phyloP scores from a whole-genome alignment of 1,140 invertebrate species.

The Hycleus cichorii region DNA sequence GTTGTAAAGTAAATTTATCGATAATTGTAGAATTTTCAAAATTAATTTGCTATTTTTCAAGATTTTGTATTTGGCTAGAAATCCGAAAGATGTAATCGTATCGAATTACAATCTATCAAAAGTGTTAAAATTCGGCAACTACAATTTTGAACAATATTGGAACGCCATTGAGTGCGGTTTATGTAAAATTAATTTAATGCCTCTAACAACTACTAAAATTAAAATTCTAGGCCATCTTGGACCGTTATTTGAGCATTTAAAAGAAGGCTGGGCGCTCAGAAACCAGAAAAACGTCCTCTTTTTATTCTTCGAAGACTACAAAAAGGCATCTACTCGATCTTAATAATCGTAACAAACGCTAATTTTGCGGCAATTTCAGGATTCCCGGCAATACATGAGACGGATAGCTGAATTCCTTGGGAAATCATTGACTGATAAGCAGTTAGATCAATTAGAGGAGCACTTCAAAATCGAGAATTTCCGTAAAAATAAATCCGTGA shows the following conservation, averaged over 20 bases:
- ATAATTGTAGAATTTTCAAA: slow-evolving; percentile 22
- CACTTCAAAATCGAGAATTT: slow-evolving; percentile 69
- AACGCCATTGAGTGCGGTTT: too few species aligned
- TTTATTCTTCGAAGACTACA: slow-evolving; percentile 71
- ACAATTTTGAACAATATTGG: background rate
- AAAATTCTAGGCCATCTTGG: background rate
- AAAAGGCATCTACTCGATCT: background rate
- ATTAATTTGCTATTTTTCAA: slow-evolving; percentile 33
- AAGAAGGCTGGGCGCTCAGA: slow-evolving; percentile 58
- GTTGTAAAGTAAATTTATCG: slow-evolving; percentile 45
- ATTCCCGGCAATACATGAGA: slow-evolving; percentile 32
- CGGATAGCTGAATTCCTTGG: slow-evolving; percentile 53
- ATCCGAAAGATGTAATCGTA: slow-evolving; percentile 69
- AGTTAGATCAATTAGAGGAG: slow-evolving; percentile 49
- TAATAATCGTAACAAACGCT: background rate
- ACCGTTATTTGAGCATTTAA: slow-evolving; percentile 64
- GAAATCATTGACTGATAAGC: slow-evolving; percentile 46
- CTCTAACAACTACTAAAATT: background rate
- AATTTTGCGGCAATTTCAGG: background rate
- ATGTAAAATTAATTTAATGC: background rate
- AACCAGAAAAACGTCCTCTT: slow-evolving; percentile 62
- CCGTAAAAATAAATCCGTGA: slow-evolving; percentile 62
- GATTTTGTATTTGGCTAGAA: slow-evolving; percentile 68
- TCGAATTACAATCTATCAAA: slow-evolving; percentile 69
- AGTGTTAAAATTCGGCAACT: slow-evolving; percentile 42